These are phyloP conservation scores for Pollenia angustigena DNA, from an alignment of 2,888 invertebrate species.

Conservation along the genomic window DNA sequence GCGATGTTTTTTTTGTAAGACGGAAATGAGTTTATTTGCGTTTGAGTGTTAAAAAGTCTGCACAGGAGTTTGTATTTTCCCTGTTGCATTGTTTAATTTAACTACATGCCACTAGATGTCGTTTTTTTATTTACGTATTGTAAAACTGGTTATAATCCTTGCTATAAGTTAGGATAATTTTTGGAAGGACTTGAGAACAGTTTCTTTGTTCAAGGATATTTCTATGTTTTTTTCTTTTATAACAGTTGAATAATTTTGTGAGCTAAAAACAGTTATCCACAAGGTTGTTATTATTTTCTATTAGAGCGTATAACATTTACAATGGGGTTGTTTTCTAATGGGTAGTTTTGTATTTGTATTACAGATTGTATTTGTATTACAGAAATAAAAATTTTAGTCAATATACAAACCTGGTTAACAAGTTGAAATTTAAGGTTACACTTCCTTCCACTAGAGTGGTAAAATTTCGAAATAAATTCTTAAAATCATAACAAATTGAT, in stretches of 20 bases:
- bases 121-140: too few species aligned
- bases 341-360: too few species aligned
- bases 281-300: neutral
- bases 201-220: neutral
- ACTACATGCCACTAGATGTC: constrained; percentile 21
- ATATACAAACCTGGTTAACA: constrained; percentile 1
- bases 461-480: too few species aligned
- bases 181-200: constrained; percentile 29
- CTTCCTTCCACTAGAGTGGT: constrained; percentile 21
- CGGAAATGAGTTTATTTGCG: neutral
- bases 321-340: neutral
- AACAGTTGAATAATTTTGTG: neutral
- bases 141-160: constrained; percentile 34
- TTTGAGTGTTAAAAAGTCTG: neutral
- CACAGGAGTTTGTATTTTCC: constrained; percentile 2
- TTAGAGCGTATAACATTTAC: neutral
- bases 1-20: neutral
- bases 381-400: neutral
- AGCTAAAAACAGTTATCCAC: neutral
- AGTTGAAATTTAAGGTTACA: neutral
- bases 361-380: too few species aligned
- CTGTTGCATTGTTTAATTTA: neutral
- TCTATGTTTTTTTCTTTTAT: constrained; percentile 46
- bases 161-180: neutral
- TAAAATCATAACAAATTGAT: too few species aligned